A percentile compares a stretch with the other conserved stretches of the same genome.
These are phyloP conservation scores for Campopleginae sp. DNA, from an alignment of 2,888 invertebrate genomes.

Conservation along the genomic window DNA sequence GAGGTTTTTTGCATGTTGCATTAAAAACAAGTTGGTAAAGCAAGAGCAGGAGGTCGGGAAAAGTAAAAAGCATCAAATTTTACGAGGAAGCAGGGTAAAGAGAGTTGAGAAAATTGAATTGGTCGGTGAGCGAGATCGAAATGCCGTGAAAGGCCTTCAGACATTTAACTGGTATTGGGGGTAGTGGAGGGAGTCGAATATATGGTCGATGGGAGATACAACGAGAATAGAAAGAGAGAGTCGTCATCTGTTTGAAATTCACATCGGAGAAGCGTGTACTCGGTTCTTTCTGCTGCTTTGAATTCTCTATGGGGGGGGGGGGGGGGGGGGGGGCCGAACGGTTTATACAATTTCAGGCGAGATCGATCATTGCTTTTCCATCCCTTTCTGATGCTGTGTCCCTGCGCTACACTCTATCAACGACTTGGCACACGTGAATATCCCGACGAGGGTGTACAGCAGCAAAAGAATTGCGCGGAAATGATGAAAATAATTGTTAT, in stretches of 20 bases:
- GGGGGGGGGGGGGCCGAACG: conserved; percentile 12
- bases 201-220: not conserved
- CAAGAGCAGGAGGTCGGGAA: not conserved
- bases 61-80: conserved; percentile 21
- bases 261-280: not conserved
- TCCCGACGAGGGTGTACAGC: conserved; percentile 11
- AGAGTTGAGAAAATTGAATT: conserved; percentile 56
- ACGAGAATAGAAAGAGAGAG: not conserved
- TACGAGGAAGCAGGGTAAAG: conserved; percentile 9
- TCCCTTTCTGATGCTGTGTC: conserved; percentile 1
- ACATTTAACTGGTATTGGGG: conserved; percentile 20
- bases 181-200: not conserved
- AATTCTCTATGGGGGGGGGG: not conserved
- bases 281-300: not conserved
- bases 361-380: conserved; percentile 51
- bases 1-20: not conserved
- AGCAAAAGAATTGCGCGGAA: conserved; percentile 75
- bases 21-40: not conserved
- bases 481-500: conserved; percentile 81
- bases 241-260: conserved; percentile 55
- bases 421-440: conserved; percentile 1
- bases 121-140: conserved; percentile 29
- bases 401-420: not conserved
- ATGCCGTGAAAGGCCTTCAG: conserved; percentile 38
- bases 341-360: conserved; percentile 57